Percentiles rank a stretch among this genome's conserved stretches.
These are phyloP conservation scores for Eristalis pertinax DNA, from an alignment of 2,888 invertebrate genomes.

Conservation along the genomic window DNA sequence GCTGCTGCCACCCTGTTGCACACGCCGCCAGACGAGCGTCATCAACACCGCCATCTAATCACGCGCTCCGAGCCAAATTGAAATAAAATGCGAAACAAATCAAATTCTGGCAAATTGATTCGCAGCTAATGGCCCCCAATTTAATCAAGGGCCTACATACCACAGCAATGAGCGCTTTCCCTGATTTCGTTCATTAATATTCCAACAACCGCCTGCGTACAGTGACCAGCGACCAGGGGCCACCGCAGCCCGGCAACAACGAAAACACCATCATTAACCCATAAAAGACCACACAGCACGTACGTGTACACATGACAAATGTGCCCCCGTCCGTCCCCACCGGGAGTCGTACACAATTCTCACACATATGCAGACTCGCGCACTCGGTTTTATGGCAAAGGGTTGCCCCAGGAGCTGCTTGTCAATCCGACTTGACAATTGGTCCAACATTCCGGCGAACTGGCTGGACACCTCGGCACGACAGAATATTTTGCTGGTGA, in stretches of 20 bases:
- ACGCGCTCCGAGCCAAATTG: not conserved
- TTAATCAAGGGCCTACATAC: constrained; percentile 24
- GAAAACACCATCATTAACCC: constrained; percentile 40
- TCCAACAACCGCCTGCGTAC: constrained; percentile 24
- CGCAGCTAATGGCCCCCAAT: constrained; percentile 11
- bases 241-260: not conserved
- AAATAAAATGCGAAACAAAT: not conserved
- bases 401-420: not conserved
- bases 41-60: not conserved
- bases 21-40: too few relatives aligned
- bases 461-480: not conserved
- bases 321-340: not conserved
- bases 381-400: not conserved
- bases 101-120: not conserved
- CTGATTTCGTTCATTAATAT: constrained; percentile 32
- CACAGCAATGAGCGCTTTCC: constrained; percentile 27
- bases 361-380: not conserved
- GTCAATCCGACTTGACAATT: not conserved
- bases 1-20: too few relatives aligned
- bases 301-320: constrained; percentile 16
- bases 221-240: not conserved
- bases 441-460: not conserved
- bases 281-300: constrained; percentile 46
- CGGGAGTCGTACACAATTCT: not conserved
- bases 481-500: constrained; percentile 7